Conservation (phyloP, 2,113 vertebrate species). For the Kryptolebias marmoratus region DNA sequence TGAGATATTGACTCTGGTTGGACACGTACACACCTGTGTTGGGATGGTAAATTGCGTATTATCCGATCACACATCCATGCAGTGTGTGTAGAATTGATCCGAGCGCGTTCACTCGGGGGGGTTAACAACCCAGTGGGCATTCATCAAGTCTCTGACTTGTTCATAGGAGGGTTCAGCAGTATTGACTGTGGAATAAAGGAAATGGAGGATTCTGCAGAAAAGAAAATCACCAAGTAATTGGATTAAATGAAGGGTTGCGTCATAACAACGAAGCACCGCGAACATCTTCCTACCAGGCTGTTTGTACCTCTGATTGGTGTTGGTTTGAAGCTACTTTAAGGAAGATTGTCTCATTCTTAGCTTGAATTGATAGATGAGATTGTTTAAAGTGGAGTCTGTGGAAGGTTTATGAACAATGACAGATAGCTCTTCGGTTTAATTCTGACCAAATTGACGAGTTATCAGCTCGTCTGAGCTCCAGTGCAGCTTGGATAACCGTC, state of each 20-base stretch:
- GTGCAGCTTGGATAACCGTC: no score
- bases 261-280: conserved; percentile 1
- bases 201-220: conserved; percentile 49
- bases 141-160: conserved; percentile 35
- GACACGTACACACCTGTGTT: background rate
- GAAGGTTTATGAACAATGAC: background rate
- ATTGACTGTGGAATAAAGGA: conserved; percentile 58
- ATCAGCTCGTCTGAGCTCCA: background rate
- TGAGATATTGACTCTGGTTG: conserved; percentile 29
- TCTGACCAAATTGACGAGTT: background rate
- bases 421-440: background rate
- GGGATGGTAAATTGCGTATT: conserved; percentile 58
- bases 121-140: conserved; percentile 45
- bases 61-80: conserved; percentile 60
- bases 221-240: conserved; percentile 52
- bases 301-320: conserved; percentile 8
- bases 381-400: background rate
- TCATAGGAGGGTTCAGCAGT: conserved; percentile 52
- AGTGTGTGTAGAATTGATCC: conserved; percentile 59
- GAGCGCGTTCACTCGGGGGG: conserved; percentile 31
- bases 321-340: conserved; percentile 4
- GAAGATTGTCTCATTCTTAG: background rate
- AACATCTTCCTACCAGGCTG: conserved; percentile 8
- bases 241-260: conserved; percentile 34
- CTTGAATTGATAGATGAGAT: background rate